A percentile compares a stretch with the other conserved stretches of the same genome.
These are phyloP conservation scores for Drosophila equinoxialis DNA, from an alignment of 1,140 invertebrate genomes.

Conservation along the genomic window DNA sequence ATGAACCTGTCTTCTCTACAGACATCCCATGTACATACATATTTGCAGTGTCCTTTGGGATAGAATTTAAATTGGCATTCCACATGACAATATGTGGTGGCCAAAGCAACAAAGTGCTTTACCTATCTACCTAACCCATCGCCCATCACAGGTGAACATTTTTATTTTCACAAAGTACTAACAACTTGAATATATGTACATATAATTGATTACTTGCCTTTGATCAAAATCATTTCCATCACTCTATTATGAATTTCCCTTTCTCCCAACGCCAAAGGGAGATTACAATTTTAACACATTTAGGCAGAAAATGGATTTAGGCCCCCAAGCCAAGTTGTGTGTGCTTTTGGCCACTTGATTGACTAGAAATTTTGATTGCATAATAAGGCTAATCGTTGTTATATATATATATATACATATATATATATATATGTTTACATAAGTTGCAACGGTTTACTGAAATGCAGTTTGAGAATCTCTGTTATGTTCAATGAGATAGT, in stretches of 20 bases:
- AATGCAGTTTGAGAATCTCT: background rate
- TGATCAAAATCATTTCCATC: no score
- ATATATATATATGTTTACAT: background rate
- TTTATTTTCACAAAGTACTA: background rate
- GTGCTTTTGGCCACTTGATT: no score
- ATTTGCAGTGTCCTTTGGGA: slow-evolving; percentile 70
- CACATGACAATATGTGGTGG: slow-evolving; percentile 65
- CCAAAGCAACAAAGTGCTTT: slow-evolving; percentile 34
- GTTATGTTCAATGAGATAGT: background rate
- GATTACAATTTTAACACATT: no score
- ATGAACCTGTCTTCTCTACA: slow-evolving; percentile 21
- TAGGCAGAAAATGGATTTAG: background rate
- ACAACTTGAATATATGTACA: background rate
- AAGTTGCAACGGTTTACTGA: background rate
- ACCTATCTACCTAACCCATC: background rate
- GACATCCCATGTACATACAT: slow-evolving; percentile 44
- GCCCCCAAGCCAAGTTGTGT: background rate
- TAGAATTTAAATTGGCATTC: slow-evolving; percentile 80
- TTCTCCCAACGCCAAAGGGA: no score
- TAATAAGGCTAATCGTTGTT: background rate
- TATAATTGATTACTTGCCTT: background rate
- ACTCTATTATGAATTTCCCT: no score
- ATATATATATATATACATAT: background rate
- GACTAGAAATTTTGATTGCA: background rate
- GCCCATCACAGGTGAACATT: background rate